phyloP scores from a whole-genome alignment of 2,888 invertebrate species.

The Drosophila suboccidentalis region DNA sequence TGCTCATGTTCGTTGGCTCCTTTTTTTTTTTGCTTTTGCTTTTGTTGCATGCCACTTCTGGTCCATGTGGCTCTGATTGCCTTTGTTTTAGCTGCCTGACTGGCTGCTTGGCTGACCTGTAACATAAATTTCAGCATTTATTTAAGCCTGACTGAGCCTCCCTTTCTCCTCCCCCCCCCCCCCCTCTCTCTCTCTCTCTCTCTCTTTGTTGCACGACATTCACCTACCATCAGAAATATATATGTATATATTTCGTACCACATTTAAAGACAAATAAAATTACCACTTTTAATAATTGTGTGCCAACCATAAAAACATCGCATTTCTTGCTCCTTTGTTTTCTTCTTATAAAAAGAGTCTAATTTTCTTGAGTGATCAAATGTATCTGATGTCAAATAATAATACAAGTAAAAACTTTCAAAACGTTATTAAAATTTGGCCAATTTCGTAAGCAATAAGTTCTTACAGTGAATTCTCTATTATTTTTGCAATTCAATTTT shows the following conservation, averaged over 20 bases:
- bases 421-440: neutral
- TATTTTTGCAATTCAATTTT: no score
- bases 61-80: constrained; percentile 52
- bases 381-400: neutral
- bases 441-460: no score
- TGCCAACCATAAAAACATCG: neutral
- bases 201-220: neutral
- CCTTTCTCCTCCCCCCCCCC: neutral
- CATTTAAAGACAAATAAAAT: neutral
- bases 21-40: neutral
- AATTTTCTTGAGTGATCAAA: neutral
- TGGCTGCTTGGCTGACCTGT: constrained; percentile 36
- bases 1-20: constrained; percentile 12
- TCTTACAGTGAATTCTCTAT: no score
- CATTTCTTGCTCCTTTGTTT: neutral
- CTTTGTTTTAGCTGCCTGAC: constrained; percentile 57
- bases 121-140: constrained; percentile 44
- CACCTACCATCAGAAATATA: neutral
- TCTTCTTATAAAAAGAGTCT: neutral
- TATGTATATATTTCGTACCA: neutral
- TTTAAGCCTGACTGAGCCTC: constrained; percentile 30
- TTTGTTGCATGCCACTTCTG: constrained; percentile 47
- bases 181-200: neutral
- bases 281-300: neutral
- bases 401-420: neutral